Percentiles rank a stretch among this genome's conserved stretches.
Evolutionary conservation across 2,888 invertebrate genomes (phyloP).

Genomic region (Desoria tigrina): DNA sequence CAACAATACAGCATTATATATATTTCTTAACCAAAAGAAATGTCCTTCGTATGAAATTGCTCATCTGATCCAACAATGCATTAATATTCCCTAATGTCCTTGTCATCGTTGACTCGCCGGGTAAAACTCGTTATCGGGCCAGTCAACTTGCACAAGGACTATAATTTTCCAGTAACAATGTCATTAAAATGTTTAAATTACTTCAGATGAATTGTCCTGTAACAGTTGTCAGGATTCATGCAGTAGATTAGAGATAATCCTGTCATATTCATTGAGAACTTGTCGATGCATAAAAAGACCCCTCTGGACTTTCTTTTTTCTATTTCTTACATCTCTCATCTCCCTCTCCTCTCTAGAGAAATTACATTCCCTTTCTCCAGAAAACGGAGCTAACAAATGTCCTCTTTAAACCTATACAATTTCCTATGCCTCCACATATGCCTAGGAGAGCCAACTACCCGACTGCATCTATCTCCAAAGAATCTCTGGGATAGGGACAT

Average conservation of each 20-base stretch:
- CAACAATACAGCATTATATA: too few species aligned
- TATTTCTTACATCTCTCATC: conserved; percentile 3
- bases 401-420: too few species aligned
- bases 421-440: conserved; percentile 1
- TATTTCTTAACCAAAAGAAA: too few species aligned
- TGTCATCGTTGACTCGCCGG: too few species aligned
- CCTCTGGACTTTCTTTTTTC: conserved; percentile 14
- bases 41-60: too few species aligned
- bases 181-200: too few species aligned
- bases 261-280: conserved; percentile 19
- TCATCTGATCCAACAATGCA: too few species aligned
- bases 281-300: conserved; percentile 31
- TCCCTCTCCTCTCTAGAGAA: conserved; percentile 28
- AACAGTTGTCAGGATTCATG: neutral
- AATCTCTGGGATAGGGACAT: neutral
- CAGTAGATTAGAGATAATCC: conserved; percentile 3
- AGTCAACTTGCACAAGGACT: too few species aligned
- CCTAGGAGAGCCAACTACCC: neutral
- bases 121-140: too few species aligned
- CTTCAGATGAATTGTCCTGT: too few species aligned
- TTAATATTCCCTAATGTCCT: too few species aligned
- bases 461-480: neutral
- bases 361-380: conserved; percentile 14
- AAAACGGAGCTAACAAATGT: neutral
- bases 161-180: too few species aligned